Percentiles rank a stretch among this genome's conserved stretches.
phyloP scores from a whole-genome alignment of 2,888 invertebrate species.

The Lepidocyrtoides sp. region DNA sequence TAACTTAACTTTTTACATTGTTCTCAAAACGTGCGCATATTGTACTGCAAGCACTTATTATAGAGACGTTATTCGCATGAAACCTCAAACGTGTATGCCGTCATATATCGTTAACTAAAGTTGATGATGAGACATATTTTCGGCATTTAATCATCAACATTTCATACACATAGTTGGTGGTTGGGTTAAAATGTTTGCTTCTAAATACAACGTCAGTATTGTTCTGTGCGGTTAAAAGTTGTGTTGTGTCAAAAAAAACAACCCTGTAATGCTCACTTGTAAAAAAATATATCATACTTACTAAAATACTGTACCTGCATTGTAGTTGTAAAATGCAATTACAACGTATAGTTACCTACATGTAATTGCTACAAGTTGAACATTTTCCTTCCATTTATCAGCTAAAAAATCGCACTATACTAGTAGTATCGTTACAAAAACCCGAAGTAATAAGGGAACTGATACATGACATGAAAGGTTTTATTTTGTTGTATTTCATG shows the following conservation, averaged over 20 bases:
- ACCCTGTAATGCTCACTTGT: not conserved
- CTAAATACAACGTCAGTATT: not conserved
- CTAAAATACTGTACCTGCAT: not conserved
- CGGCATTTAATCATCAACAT: slow-evolving; percentile 6
- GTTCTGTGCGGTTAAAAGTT: slow-evolving; percentile 24
- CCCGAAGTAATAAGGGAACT: not conserved
- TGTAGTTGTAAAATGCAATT: not conserved
- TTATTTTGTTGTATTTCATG: slow-evolving; percentile 13
- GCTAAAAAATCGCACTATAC: too few species aligned
- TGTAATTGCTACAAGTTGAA: not conserved
- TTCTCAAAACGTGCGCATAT: not conserved
- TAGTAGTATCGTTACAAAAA: too few species aligned
- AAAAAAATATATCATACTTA: not conserved
- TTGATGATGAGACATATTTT: slow-evolving; percentile 4
- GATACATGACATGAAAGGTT: not conserved
- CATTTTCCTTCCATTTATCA: too few species aligned
- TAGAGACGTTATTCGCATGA: not conserved
- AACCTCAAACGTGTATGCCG: slow-evolving; percentile 34
- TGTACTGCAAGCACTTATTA: not conserved
- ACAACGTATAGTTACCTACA: not conserved
- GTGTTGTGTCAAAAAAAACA: too few species aligned
- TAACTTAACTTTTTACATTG: not conserved
- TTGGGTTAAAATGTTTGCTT: not conserved
- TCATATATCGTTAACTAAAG: slow-evolving; percentile 13
- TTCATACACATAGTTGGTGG: not conserved